Percentiles rank a stretch among this genome's conserved stretches.
phyloP scores from a whole-genome alignment of 2,113 vertebrate genomes.

The Xenopus tropicalis region DNA sequence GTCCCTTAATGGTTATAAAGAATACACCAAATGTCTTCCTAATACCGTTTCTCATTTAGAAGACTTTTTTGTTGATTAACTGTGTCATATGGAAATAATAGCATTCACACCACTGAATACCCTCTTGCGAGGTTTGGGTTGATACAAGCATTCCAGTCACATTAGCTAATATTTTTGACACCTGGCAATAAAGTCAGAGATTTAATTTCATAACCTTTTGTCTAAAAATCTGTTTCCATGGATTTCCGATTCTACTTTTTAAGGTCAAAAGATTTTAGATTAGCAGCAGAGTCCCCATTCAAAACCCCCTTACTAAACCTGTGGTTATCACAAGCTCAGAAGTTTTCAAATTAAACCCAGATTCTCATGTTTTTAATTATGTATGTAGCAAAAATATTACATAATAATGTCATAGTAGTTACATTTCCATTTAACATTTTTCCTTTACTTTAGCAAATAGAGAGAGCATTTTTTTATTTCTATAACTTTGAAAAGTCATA shows the following conservation, averaged over 20 bases:
- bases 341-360: background rate
- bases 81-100: constrained; percentile 1
- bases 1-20: background rate
- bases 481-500: background rate
- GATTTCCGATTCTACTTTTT: background rate
- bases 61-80: background rate
- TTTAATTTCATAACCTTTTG: background rate
- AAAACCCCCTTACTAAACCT: background rate
- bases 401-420: background rate
- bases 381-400: background rate
- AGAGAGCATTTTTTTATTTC: background rate
- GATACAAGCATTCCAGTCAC: background rate
- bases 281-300: background rate
- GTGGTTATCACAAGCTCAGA: background rate
- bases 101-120: background rate
- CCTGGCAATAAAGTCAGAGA: background rate
- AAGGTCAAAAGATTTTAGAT: constrained; percentile 3
- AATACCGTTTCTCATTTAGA: background rate
- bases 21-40: background rate
- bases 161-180: background rate
- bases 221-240: background rate
- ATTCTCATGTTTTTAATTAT: background rate
- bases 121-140: background rate
- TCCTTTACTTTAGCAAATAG: too few species aligned
- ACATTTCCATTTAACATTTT: background rate